These are phyloP conservation scores for Tachycineta bicolor DNA, from an alignment of 2,113 vertebrate species.

Conservation along the genomic window DNA sequence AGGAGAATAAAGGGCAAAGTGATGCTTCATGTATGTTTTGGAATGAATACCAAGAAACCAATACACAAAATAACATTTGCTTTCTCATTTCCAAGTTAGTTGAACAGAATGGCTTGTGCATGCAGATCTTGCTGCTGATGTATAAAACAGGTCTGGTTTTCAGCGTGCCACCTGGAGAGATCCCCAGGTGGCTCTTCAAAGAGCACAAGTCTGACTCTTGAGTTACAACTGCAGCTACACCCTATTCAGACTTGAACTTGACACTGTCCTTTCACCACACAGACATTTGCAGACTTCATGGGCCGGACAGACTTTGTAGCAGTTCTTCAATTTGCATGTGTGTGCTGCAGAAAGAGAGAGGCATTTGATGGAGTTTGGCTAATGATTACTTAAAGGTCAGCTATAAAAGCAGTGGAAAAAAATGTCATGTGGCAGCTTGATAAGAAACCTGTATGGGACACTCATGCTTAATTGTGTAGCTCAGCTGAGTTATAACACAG, in stretches of 20 bases:
- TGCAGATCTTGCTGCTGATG: neutral
- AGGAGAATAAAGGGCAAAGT: neutral
- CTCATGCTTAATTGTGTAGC: neutral
- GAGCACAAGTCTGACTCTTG: neutral
- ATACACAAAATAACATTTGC: neutral
- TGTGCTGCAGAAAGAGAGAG: neutral
- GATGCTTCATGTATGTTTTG: neutral
- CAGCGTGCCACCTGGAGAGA: fast-evolving
- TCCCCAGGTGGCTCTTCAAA: neutral
- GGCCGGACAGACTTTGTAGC: neutral
- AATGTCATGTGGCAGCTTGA: neutral
- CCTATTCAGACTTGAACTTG: neutral
- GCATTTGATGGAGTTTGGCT: neutral
- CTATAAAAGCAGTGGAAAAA: neutral
- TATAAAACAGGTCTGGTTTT: neutral
- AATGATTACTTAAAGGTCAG: neutral
- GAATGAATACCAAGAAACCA: neutral
- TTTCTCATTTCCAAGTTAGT: neutral
- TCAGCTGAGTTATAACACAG: neutral
- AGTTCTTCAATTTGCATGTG: neutral
- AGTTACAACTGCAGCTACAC: neutral
- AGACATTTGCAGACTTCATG: neutral
- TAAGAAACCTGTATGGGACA: neutral
- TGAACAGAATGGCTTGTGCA: neutral
- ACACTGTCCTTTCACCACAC: neutral